Base-by-base conservation (phyloP, 2,888 invertebrate species). In the Caenorhabditis becei region DNA sequence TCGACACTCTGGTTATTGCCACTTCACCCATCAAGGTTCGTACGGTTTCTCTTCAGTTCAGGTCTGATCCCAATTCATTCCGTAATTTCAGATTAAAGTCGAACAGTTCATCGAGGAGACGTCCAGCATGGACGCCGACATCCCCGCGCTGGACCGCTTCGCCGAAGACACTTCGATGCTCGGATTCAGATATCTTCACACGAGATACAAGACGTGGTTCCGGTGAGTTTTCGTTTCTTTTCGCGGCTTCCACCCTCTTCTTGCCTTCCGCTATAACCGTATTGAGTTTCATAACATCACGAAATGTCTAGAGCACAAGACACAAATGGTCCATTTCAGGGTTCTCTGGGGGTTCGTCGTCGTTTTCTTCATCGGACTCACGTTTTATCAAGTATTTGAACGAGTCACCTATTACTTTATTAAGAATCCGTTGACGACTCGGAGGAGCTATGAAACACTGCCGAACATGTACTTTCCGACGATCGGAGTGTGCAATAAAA, bases 81-180 rank as follows among this genome's bases (percentile, higher is more conserved):
- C 18, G 1, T 4, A 23, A 41, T 37, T 77, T 8, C 53, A 80
- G 80, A 69, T 75, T 37, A 75, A 80, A 66, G 75, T 80, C 16
- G 75, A 78, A 26, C 75, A 75, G 41, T 74, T 65, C 49, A 70
- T 80, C 28, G 80, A 80, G 47, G 80, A 67, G 26, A 69, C 69
- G 2, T 2, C 49, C 1, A 69, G 62, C 14, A 71, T 66, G 53
- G 77, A 79, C 32, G 65, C 24, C 7, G 63, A 75, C 16, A 69
- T 75, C 61, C 66, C 79, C 2, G 62, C 83, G 1, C 66, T 86
- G 14, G 77, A 87, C 71, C 77, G 84, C 10, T 88, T 87, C 49
- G 87, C 88, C 2, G 89, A 89, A 32, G 89, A 89, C 66, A 89
- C 89, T 0, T 83, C 87, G 3, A 89, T 89, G 88, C 67, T 88